Evolutionary conservation across 1,140 invertebrate genomes (phyloP).

Genomic region (Neodiprion pinetum): DNA sequence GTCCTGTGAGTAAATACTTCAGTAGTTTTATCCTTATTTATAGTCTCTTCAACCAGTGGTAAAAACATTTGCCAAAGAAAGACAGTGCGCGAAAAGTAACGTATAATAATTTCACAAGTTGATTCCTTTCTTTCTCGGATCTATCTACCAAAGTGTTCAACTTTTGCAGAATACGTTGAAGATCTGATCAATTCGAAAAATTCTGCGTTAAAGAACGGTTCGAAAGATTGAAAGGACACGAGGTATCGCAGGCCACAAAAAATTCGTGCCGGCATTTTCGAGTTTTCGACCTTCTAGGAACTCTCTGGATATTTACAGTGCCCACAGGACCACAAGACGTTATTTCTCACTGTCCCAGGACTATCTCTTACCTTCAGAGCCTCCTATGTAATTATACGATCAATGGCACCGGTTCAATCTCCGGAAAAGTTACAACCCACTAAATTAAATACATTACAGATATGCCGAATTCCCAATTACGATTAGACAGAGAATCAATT

Average conservation of each 20-base stretch:
- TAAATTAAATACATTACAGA: background rate
- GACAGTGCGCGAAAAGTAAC: no score
- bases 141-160: no score
- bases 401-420: background rate
- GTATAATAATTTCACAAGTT: no score
- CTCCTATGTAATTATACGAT: background rate
- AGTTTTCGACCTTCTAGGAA: slow-evolving; percentile 1
- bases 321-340: background rate
- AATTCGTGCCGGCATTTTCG: background rate
- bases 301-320: slow-evolving; percentile 2
- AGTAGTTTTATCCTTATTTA: no score
- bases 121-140: no score
- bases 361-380: background rate
- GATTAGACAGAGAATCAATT: background rate
- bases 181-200: background rate
- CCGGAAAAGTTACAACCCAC: background rate
- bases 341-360: slow-evolving; percentile 3
- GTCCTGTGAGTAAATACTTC: background rate
- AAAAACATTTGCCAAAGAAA: no score
- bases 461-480: background rate
- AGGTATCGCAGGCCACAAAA: background rate
- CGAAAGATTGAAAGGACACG: background rate
- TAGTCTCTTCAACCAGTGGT: no score
- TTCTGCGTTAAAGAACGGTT: background rate
- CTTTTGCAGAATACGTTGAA: no score